These are phyloP conservation scores for Poecilia picta DNA, from an alignment of 2,797 vertebrate genomes.

Conservation along the genomic window DNA sequence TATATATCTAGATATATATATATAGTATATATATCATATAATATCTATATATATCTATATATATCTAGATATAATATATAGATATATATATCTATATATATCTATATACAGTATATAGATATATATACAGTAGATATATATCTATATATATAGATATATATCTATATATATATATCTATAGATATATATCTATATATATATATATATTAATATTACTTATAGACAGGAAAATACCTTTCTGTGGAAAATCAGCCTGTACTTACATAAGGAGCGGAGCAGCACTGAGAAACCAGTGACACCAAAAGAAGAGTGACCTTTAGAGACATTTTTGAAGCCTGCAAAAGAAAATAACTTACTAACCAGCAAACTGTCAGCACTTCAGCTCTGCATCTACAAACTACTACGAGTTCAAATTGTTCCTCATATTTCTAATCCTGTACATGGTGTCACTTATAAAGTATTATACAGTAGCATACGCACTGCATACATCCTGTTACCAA, in stretches of 20 bases:
- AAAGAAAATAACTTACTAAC: not conserved
- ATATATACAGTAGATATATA: too few species aligned
- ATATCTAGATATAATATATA: too few species aligned
- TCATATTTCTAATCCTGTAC: not conserved
- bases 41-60: too few species aligned
- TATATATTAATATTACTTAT: too few species aligned
- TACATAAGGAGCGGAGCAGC: slow-evolving; percentile 58
- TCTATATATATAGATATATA: too few species aligned
- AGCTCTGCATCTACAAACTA: not conserved
- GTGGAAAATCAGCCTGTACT: not conserved
- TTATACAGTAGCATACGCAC: not conserved
- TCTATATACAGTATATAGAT: too few species aligned
- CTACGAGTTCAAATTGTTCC: not conserved
- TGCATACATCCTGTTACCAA: not conserved
- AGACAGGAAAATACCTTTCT: not conserved
- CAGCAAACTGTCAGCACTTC: not conserved
- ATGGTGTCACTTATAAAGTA: not conserved
- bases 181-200: too few species aligned
- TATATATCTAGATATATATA: too few species aligned
- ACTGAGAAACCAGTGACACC: slow-evolving; percentile 46
- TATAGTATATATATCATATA: too few species aligned
- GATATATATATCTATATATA: too few species aligned
- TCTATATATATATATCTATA: too few species aligned
- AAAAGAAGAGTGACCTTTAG: slow-evolving; percentile 44
- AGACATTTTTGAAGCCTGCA: slow-evolving; percentile 55